Conservation (phyloP, 2,888 invertebrate genomes). For the Trypoxylon attenuatum region DNA sequence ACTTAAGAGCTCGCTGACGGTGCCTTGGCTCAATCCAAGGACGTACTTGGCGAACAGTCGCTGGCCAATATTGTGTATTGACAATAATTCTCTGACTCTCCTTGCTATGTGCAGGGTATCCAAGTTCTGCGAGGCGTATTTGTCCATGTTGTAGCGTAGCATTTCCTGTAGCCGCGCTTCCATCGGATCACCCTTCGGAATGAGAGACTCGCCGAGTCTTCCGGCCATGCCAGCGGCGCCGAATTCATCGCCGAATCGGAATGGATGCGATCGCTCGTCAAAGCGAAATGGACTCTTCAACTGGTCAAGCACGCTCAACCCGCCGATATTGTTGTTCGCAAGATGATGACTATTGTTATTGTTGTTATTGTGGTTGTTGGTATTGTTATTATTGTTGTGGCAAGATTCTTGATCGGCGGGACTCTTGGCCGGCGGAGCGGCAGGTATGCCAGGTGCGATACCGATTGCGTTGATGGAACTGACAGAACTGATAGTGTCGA, state of each 20-base stretch:
- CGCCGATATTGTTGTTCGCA: slow-evolving; percentile 73
- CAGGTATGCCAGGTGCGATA: slow-evolving; percentile 60
- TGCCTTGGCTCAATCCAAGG: slow-evolving; percentile 96
- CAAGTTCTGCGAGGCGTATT: slow-evolving; percentile 93
- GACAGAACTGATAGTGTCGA: slow-evolving; percentile 63
- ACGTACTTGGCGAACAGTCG: slow-evolving; percentile 99
- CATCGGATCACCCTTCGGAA: slow-evolving; percentile 95
- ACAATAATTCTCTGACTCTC: slow-evolving; percentile 93
- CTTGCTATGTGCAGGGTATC: slow-evolving; percentile 97
- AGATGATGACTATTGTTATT: slow-evolving; percentile 76
- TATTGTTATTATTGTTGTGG: slow-evolving; percentile 75
- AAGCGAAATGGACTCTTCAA: slow-evolving; percentile 84
- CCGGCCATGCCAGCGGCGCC: slow-evolving; percentile 90
- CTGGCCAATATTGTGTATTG: slow-evolving; percentile 99
- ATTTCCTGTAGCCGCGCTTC: slow-evolving; percentile 94
- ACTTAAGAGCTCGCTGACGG: slow-evolving; percentile 97
- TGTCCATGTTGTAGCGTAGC: slow-evolving; percentile 96
- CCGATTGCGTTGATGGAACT: slow-evolving; percentile 52
- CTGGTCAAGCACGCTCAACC: slow-evolving; percentile 76
- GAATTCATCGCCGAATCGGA: slow-evolving; percentile 89
- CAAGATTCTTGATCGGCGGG: slow-evolving; percentile 73
- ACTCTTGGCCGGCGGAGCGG: slow-evolving; percentile 76
- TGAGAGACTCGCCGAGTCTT: slow-evolving; percentile 90
- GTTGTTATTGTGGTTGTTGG: too few species aligned
- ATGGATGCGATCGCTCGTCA: slow-evolving; percentile 86